Percentiles rank a stretch among this genome's conserved stretches.
phyloP scores from a whole-genome alignment of 2,797 vertebrate species.

The Phrynocephalus vlangalii region DNA sequence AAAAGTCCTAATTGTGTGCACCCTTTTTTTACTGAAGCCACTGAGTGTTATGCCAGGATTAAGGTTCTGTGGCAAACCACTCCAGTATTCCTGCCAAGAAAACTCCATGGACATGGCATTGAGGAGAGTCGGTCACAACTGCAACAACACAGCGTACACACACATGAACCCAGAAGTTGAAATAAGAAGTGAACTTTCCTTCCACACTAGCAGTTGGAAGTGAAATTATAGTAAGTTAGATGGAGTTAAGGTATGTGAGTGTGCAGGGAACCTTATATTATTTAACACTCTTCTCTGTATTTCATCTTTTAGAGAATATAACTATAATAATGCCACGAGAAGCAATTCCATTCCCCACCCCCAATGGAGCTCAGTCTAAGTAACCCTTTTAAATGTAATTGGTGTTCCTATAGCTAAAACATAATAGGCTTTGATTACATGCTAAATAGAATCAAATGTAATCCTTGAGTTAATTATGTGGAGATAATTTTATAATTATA shows the following conservation, averaged over 20 bases:
- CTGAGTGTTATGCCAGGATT: not conserved
- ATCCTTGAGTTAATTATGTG: slow-evolving; percentile 85
- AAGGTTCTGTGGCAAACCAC: not conserved
- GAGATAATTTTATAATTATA: slow-evolving; percentile 87
- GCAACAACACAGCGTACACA: no score
- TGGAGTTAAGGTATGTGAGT: not conserved
- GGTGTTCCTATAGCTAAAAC: slow-evolving; percentile 83
- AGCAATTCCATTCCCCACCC: slow-evolving; percentile 27
- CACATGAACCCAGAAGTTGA: not conserved
- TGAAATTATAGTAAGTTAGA: not conserved
- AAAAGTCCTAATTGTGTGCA: not conserved
- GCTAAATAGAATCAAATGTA: slow-evolving; percentile 83
- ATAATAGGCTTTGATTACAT: slow-evolving; percentile 84
- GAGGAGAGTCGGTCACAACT: no score
- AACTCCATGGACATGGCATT: no score
- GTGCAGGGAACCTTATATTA: not conserved
- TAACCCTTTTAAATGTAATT: slow-evolving; percentile 81
- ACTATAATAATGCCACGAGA: slow-evolving; percentile 32
- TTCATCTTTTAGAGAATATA: slow-evolving; percentile 22
- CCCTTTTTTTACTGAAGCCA: not conserved
- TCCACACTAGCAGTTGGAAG: not conserved
- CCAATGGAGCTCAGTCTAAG: slow-evolving; percentile 68
- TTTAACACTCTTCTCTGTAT: slow-evolving; percentile 10
- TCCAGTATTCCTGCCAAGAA: no score
- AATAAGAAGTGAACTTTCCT: not conserved